These are phyloP conservation scores for Alexandromys fortis DNA, from an alignment of 2,113 vertebrate species.

Conservation along the genomic window DNA sequence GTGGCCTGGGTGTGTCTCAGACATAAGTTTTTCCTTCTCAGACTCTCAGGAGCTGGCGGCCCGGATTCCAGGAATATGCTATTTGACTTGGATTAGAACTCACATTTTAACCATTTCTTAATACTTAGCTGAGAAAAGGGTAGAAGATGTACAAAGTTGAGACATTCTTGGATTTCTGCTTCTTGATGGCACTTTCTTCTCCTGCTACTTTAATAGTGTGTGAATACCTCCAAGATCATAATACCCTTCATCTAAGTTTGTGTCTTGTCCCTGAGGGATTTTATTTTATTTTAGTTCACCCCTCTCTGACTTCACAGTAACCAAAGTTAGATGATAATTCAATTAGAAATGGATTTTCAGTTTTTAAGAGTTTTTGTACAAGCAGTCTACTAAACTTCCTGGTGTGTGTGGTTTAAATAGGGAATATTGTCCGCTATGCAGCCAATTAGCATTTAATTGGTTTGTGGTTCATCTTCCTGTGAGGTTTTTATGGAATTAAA, in stretches of 20 bases:
- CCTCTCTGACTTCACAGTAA: neutral
- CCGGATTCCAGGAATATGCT: too few relatives aligned
- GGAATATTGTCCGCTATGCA: neutral
- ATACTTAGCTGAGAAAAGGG: neutral
- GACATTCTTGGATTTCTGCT: neutral
- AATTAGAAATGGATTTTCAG: neutral
- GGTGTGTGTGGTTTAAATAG: neutral
- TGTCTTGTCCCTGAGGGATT: neutral
- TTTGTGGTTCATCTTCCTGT: neutral
- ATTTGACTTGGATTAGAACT: neutral
- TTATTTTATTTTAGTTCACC: neutral
- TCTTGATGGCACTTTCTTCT: neutral
- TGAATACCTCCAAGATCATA: neutral
- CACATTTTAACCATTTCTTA: neutral
- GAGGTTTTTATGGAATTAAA: neutral
- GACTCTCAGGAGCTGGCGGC: neutral
- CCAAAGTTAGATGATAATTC: neutral
- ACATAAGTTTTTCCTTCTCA: neutral
- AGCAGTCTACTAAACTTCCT: neutral
- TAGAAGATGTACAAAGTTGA: neutral
- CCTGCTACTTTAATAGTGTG: neutral
- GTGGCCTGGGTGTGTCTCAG: neutral
- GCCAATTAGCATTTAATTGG: neutral
- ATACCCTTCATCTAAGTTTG: too few relatives aligned
- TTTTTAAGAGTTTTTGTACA: conserved; percentile 26